A percentile compares a stretch with the other conserved stretches of the same genome.
Conservation (phyloP, 2,797 vertebrate genomes). For the Geotrypetes seraphini region DNA sequence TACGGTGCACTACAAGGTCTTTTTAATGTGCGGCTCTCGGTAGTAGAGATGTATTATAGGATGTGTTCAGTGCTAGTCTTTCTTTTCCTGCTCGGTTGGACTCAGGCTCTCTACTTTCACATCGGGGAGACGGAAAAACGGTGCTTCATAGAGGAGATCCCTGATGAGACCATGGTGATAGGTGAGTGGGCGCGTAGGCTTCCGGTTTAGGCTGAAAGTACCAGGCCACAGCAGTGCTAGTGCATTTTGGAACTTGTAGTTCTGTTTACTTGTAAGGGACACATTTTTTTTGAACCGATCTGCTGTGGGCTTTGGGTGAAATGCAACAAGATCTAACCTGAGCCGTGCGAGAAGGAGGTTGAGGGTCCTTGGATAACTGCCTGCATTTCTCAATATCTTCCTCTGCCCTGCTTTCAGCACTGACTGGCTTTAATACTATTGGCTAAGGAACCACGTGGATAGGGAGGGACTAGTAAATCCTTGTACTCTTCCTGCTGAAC, state of each 20-base stretch:
- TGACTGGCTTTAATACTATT: no score
- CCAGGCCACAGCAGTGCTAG: no score
- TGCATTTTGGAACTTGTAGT: background rate
- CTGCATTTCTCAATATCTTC: no score
- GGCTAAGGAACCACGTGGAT: no score
- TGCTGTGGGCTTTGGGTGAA: accelerated
- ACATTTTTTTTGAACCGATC: background rate
- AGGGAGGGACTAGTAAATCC: no score
- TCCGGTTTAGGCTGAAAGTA: background rate
- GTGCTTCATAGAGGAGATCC: slow-evolving; percentile 87
- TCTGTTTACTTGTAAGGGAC: background rate
- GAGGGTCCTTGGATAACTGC: background rate
- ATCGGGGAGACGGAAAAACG: slow-evolving; percentile 89
- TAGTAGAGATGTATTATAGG: no score
- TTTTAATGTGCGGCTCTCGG: no score
- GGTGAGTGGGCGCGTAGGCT: slow-evolving; percentile 48
- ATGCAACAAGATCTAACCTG: no score
- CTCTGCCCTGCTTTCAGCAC: no score
- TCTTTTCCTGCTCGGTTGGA: slow-evolving; percentile 28
- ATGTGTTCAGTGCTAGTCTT: slow-evolving; percentile 1
- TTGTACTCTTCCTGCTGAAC: no score
- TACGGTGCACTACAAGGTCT: no score
- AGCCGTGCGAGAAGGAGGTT: background rate
- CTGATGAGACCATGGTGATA: slow-evolving; percentile 88
- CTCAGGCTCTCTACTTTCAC: slow-evolving; percentile 72